phyloP scores from a whole-genome alignment of 2,113 vertebrate species.

The Morone chrysops region DNA sequence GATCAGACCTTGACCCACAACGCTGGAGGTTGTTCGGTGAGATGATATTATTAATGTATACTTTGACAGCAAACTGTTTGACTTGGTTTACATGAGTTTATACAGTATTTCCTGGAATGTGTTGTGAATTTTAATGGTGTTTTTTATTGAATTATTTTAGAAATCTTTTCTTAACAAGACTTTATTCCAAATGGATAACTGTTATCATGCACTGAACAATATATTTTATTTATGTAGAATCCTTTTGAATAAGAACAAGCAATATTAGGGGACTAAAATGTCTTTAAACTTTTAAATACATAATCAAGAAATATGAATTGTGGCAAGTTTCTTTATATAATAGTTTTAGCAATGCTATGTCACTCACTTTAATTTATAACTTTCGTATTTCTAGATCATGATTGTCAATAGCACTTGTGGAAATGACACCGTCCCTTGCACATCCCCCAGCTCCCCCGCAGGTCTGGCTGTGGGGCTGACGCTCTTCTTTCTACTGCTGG shows the following conservation, averaged over 20 bases:
- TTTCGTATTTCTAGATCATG: conserved; percentile 65
- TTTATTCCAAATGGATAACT: not conserved
- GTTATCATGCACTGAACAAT: not conserved
- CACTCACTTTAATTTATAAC: not conserved
- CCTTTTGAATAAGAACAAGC: not conserved
- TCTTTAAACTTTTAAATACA: not conserved
- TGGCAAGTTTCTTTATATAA: not conserved
- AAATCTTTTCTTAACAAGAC: not conserved
- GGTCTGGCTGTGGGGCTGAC: conserved; percentile 61
- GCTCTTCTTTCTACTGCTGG: conserved; percentile 61
- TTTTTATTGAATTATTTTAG: not conserved
- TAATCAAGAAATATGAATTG: not conserved
- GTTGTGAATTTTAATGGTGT: not conserved
- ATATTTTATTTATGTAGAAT: not conserved
- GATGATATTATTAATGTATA: conserved; percentile 8
- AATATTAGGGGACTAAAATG: not conserved
- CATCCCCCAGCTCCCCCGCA: rapidly evolving
- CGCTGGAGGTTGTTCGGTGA: conserved; percentile 34
- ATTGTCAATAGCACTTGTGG: rapidly evolving
- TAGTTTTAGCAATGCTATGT: not conserved
- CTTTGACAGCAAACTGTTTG: conserved; percentile 19
- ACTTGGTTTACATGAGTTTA: not conserved
- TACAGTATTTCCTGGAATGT: conserved; percentile 1
- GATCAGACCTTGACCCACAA: conserved; percentile 15
- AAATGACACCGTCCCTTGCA: not conserved